Evolutionary conservation across 2,113 vertebrate species (phyloP).

Genomic region (Chelonoidis abingdonii): DNA sequence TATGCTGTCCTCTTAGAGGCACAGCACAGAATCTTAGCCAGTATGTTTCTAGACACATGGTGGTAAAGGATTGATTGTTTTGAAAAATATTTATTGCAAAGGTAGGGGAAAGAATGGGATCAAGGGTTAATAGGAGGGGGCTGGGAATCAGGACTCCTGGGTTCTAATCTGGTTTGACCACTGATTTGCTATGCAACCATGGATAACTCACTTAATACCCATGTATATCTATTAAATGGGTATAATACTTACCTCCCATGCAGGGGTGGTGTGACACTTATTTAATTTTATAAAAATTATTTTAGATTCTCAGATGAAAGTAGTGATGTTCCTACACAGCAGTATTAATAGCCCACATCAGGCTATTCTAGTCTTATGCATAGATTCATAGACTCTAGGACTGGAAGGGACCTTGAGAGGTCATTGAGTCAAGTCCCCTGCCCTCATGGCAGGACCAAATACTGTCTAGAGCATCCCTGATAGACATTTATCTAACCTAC

Average conservation of each 20-base stretch:
- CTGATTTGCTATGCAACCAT: background rate
- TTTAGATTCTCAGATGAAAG: background rate
- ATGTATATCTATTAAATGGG: background rate
- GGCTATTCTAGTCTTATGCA: background rate
- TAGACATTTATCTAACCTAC: too few species aligned
- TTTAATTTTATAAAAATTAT: constrained; percentile 5
- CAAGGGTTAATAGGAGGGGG: background rate
- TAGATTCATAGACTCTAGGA: too few species aligned
- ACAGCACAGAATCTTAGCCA: background rate
- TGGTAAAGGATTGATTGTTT: background rate
- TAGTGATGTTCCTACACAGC: background rate
- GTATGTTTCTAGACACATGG: background rate
- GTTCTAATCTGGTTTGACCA: background rate
- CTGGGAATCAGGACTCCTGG: background rate
- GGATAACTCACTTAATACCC: background rate
- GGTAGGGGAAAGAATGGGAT: background rate
- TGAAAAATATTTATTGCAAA: background rate
- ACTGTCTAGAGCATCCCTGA: too few species aligned
- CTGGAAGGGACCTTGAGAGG: too few species aligned
- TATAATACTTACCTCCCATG: background rate
- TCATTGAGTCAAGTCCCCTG: too few species aligned
- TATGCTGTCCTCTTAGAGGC: background rate
- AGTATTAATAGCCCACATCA: background rate
- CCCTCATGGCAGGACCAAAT: too few species aligned
- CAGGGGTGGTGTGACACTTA: background rate